Evolutionary conservation across 2,888 invertebrate genomes (phyloP).

Genomic region (Arctia plantaginis): DNA sequence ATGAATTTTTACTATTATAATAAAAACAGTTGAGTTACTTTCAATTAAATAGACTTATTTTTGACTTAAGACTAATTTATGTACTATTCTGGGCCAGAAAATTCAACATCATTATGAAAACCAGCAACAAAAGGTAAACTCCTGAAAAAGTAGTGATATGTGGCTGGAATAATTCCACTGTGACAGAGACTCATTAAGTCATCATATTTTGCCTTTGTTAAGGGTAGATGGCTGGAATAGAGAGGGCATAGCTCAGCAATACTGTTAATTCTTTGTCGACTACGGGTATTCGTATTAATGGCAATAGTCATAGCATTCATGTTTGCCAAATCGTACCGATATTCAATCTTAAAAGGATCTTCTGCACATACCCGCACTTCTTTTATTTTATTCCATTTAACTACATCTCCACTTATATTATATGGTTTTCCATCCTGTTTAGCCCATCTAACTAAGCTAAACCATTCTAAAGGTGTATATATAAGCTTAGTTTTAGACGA

Average conservation of each 20-base stretch:
- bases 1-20: too few relatives aligned
- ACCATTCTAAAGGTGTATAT: conserved; percentile 22
- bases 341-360: conserved; percentile 9
- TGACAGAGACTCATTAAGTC: neutral
- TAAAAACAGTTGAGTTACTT: too few relatives aligned
- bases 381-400: too few relatives aligned
- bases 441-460: conserved; percentile 16
- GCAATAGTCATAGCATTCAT: neutral
- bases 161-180: conserved; percentile 1
- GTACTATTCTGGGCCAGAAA: neutral
- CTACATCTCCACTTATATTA: neutral
- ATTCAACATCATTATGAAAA: neutral
- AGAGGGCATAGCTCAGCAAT: neutral
- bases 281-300: too few relatives aligned
- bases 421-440: conserved; percentile 17
- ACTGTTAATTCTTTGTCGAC: neutral
- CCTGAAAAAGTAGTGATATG: neutral
- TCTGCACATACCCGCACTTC: neutral
- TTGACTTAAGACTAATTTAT: too few relatives aligned
- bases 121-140: neutral
- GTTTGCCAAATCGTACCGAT: conserved; percentile 8
- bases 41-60: too few relatives aligned
- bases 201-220: conserved; percentile 7
- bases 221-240: neutral
- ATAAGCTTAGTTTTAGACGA: conserved; percentile 29